phyloP scores from a whole-genome alignment of 2,797 vertebrate species.

The Pseudomugil tenellus region DNA sequence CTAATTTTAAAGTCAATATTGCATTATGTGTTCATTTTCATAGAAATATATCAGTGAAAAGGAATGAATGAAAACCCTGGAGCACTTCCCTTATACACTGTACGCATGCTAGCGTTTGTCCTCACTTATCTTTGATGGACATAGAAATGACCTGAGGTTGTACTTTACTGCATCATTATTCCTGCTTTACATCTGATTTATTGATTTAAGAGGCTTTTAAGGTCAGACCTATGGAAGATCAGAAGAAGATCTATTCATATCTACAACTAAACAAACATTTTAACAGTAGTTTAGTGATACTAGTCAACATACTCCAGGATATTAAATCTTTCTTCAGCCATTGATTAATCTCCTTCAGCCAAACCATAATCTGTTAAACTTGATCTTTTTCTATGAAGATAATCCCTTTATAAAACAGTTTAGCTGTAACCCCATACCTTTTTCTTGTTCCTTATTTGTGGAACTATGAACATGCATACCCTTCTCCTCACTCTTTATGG shows the following conservation, averaged over 20 bases:
- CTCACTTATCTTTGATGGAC: slow-evolving; percentile 50
- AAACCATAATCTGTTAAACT: not conserved
- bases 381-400: too few relatives aligned
- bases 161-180: slow-evolving; percentile 52
- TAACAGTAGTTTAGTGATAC: not conserved
- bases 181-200: slow-evolving; percentile 68
- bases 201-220: slow-evolving; percentile 58
- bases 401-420: too few relatives aligned
- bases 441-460: not conserved
- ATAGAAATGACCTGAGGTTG: slow-evolving; percentile 50
- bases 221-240: slow-evolving; percentile 49
- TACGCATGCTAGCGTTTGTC: not conserved
- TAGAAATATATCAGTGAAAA: not conserved
- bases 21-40: not conserved
- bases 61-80: not conserved
- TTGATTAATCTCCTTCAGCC: not conserved
- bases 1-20: not conserved
- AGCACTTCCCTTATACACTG: not conserved
- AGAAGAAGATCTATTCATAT: slow-evolving; percentile 14
- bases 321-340: not conserved
- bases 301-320: not conserved
- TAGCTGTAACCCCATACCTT: not conserved
- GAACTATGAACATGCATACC: not conserved
- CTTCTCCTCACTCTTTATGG: not conserved
- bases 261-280: slow-evolving; percentile 19